phyloP scores from a whole-genome alignment of 2,113 vertebrate genomes.

The Tichodroma muraria region DNA sequence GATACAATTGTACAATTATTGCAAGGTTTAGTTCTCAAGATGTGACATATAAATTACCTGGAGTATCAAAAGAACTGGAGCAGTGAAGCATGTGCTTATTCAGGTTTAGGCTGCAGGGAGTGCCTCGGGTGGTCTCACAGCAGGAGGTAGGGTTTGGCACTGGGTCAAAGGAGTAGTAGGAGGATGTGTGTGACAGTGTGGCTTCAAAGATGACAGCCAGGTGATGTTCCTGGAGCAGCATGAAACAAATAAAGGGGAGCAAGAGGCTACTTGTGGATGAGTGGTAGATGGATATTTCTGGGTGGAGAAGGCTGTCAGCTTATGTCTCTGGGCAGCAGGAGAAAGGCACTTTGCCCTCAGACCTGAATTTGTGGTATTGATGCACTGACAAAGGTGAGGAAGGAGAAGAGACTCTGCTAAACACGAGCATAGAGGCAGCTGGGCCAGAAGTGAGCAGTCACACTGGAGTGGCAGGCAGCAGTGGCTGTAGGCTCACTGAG shows the following conservation, averaged over 20 bases:
- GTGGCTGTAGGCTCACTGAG: background rate
- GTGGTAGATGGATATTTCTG: background rate
- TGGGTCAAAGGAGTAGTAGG: background rate
- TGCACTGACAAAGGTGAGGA: background rate
- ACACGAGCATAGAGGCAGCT: background rate
- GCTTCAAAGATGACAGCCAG: background rate
- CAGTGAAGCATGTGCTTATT: background rate
- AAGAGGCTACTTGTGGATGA: background rate
- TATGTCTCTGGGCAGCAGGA: background rate
- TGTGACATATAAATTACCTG: background rate
- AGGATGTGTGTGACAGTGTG: background rate
- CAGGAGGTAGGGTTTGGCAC: background rate
- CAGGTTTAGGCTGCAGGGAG: background rate
- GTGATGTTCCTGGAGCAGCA: background rate
- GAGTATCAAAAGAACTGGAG: background rate
- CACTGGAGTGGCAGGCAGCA: background rate
- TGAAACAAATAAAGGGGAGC: background rate
- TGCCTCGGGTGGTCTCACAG: background rate
- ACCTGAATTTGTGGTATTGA: background rate
- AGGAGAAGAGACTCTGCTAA: background rate
- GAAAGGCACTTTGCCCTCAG: background rate
- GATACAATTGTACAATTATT: background rate
- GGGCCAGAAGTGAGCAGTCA: background rate
- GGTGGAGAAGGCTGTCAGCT: background rate
- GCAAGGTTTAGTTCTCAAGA: background rate